Base-by-base conservation (phyloP, 2,797 vertebrate species). In the Dendrocincla tyrannina region DNA sequence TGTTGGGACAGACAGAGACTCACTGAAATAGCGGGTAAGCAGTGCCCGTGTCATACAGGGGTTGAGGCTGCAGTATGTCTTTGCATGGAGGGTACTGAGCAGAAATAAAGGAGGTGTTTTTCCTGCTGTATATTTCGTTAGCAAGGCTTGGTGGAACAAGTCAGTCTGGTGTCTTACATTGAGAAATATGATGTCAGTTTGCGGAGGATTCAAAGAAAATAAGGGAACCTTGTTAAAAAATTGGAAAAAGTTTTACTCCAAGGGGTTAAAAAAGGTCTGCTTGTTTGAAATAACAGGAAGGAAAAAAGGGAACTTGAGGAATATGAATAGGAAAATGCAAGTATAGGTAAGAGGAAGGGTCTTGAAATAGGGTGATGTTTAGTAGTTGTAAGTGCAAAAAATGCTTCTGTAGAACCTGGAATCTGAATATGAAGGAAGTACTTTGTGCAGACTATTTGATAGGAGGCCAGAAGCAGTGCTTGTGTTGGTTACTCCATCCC, bases 391-490 rank as follows among this genome's bases (percentile, higher is more conserved):
- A 72, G 19, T 58, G 10, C 12, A 46, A 55, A 39, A 78, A 56
- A 4, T 56, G 14, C 3, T 52, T 47, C 32, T 63, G 2, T 64
- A 42, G 53, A 70, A 76, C 14, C 30, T 79, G 37, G 11, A 53
- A 23, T 89, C 37, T n/a, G 20, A 63, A 69, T 53, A 14, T 12
- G 39, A 55, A 59, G 32, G 10, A 67, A 30, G 7, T 33, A 18
- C 49, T 62, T 59, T 66, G 10, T 68, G 17, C 35, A 42, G 25
- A 15, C 12, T 74, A 7, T 72, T 85, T 28, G 1, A 12, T 2
- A 25, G 33, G n/a, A 44, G 4, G 7, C 50, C 0, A 3, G 56
- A 69, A 83, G 27, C 0, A 2, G 28, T 27, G 23, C n/a, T 89
- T 2, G 2, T 60, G 35, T 60, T 70, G 18, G 16, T 64, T 74